Conservation (phyloP, 2,113 vertebrate genomes). For the Glaucidium brasilianum region DNA sequence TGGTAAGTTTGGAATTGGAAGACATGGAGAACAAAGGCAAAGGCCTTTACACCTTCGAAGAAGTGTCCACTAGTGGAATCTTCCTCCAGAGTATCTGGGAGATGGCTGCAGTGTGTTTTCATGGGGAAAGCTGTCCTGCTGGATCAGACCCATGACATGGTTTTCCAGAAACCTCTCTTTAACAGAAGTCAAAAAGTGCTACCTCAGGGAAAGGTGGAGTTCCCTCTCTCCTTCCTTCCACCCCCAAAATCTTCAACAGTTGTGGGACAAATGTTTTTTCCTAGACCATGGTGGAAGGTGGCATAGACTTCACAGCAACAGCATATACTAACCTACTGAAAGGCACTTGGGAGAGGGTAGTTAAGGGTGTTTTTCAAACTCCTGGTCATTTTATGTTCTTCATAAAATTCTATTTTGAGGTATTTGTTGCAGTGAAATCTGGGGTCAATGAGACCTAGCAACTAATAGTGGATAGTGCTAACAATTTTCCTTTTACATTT, state of each 20-base stretch:
- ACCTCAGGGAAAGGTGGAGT: background rate
- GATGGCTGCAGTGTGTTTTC: background rate
- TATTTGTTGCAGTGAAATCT: background rate
- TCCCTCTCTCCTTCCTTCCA: background rate
- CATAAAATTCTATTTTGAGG: background rate
- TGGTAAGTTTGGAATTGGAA: background rate
- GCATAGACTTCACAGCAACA: background rate
- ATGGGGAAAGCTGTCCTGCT: background rate
- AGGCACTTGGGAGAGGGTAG: background rate
- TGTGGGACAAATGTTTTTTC: background rate
- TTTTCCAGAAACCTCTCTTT: background rate
- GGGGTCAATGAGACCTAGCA: background rate
- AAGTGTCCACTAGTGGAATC: no score
- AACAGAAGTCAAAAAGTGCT: background rate
- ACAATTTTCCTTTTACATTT: background rate
- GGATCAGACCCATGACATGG: rapidly evolving
- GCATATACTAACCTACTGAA: background rate
- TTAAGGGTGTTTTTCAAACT: no score
- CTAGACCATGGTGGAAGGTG: background rate
- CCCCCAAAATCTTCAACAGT: background rate
- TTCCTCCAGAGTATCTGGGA: background rate
- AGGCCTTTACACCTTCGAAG: background rate
- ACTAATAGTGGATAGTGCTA: no score
- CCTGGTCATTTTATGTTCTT: background rate
- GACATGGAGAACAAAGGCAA: background rate